phyloP scores from a whole-genome alignment of 1,140 invertebrate species.

The Chironomus striatipennis region DNA sequence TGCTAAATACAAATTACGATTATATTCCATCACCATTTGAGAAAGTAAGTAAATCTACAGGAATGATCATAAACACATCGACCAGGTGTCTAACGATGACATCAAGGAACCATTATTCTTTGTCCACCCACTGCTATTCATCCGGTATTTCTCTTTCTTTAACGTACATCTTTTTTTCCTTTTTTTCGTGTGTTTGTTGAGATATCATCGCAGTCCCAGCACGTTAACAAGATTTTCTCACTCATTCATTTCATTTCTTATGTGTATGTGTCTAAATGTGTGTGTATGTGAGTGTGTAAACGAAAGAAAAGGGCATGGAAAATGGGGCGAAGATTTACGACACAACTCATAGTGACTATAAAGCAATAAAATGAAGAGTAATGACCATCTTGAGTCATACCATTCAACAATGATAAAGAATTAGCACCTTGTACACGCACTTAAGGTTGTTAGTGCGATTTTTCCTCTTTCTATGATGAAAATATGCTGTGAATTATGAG shows the following conservation, averaged over 20 bases:
- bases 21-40: too few relatives aligned
- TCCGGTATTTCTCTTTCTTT: background rate
- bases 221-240: background rate
- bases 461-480: too few relatives aligned
- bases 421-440: background rate
- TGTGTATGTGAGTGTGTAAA: background rate
- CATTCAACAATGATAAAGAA: slow-evolving; percentile 18
- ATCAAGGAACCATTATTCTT: background rate
- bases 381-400: slow-evolving; percentile 14
- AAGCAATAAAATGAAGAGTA: slow-evolving; percentile 23
- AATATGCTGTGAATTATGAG: too few relatives aligned
- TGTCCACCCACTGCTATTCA: background rate
- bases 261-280: background rate
- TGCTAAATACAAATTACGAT: too few relatives aligned
- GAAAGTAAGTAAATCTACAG: too few relatives aligned
- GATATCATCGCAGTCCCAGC: background rate
- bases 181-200: too few relatives aligned
- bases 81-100: background rate
- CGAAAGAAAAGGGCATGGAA: background rate
- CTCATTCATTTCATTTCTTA: background rate
- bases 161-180: too few relatives aligned
- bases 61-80: background rate
- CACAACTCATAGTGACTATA: slow-evolving; percentile 17
- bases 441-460: too few relatives aligned
- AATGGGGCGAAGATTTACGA: background rate